A percentile compares a stretch with the other conserved stretches of the same genome.
phyloP scores from a whole-genome alignment of 2,113 vertebrate genomes.

The Catharus fuscescens region DNA sequence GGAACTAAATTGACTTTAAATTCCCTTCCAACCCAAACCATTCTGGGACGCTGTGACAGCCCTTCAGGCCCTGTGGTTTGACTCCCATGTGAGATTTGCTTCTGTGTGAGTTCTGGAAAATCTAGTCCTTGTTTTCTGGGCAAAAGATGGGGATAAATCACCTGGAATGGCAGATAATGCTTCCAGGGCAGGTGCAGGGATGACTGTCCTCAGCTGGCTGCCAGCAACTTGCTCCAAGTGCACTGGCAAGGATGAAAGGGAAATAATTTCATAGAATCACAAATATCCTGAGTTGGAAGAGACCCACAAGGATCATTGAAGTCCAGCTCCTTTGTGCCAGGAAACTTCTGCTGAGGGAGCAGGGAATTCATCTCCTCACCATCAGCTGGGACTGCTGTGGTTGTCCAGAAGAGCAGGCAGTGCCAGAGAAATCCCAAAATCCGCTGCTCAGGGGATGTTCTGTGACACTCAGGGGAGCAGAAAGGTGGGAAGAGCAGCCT shows the following conservation, averaged over 20 bases:
- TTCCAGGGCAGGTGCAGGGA: background rate
- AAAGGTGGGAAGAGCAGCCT: background rate
- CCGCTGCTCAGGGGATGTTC: fast-evolving
- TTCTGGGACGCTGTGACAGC: background rate
- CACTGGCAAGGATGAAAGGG: background rate
- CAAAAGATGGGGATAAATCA: background rate
- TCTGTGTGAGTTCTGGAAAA: background rate
- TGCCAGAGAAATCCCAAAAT: background rate
- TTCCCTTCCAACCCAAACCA: background rate
- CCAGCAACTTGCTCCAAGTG: background rate
- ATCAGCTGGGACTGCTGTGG: background rate
- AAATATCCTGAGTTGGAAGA: background rate
- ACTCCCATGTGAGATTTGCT: background rate
- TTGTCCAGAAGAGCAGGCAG: background rate
- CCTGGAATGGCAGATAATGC: background rate
- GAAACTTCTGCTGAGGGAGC: background rate
- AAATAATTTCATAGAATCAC: background rate
- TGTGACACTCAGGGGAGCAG: background rate
- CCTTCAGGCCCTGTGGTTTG: background rate
- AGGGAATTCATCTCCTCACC: background rate
- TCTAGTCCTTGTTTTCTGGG: background rate
- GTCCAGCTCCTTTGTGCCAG: background rate
- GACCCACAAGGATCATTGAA: background rate
- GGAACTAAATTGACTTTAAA: fast-evolving
- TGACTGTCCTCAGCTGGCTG: background rate